Percentiles rank a stretch among this genome's conserved stretches.
phyloP scores from a whole-genome alignment of 2,113 vertebrate species.

The Megatriorchis doriae region DNA sequence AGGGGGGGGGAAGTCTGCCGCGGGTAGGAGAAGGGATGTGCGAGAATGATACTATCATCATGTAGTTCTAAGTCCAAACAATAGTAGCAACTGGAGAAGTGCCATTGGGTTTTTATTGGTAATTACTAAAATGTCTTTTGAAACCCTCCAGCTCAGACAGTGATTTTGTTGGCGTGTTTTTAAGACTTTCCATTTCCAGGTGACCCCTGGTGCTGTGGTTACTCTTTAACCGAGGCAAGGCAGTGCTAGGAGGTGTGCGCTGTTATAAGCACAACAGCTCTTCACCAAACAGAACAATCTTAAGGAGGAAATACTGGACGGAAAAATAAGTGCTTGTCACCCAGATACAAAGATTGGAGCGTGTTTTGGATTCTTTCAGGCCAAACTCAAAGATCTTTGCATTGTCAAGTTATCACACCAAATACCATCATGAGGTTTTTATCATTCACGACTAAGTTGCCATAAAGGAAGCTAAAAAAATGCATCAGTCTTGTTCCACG shows the following conservation, averaged over 20 bases:
- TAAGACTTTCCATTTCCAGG: constrained; percentile 53
- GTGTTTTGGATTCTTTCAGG: constrained; percentile 55
- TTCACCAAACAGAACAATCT: constrained; percentile 50
- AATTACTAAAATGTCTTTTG: not conserved
- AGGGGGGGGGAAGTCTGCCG: not conserved
- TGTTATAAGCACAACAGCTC: constrained; percentile 9
- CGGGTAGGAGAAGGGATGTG: not conserved
- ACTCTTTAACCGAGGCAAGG: constrained; percentile 55
- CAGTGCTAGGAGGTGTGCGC: not conserved
- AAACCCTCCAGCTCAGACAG: not conserved
- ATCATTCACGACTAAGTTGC: not conserved
- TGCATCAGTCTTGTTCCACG: not conserved
- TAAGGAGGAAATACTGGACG: constrained; percentile 53
- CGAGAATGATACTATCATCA: rapidly evolving
- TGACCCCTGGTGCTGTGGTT: constrained; percentile 45
- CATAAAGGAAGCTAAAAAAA: constrained; percentile 1
- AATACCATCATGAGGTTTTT: constrained; percentile 32
- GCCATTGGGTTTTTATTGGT: not conserved
- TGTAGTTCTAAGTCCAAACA: not conserved
- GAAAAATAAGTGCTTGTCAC: constrained; percentile 56
- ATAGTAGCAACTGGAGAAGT: not conserved
- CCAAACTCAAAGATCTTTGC: constrained; percentile 41
- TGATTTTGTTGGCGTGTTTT: not conserved
- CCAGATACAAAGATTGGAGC: constrained; percentile 49
- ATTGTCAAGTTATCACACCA: constrained; percentile 16